Evolutionary conservation across 2,113 vertebrate species (phyloP), one percentile per base, ranked within the genome.

Genomic region (Bucco capensis): DNA sequence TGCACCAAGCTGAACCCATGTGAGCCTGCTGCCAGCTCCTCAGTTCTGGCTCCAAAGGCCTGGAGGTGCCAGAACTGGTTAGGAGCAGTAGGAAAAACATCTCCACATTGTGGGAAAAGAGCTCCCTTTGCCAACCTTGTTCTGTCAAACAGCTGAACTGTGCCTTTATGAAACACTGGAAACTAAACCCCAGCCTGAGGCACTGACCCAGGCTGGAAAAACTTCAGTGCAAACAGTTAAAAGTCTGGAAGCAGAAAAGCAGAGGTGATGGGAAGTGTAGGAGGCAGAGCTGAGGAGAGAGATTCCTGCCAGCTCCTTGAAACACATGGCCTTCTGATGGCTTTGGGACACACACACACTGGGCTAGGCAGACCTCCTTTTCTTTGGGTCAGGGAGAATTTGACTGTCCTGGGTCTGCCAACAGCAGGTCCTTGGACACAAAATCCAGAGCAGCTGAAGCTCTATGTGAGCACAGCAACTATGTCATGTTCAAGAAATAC

Each of bases 31-130:
- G 91, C 86, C 89, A 84, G 71, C 47, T 8, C 0, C 0, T 67
- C 89, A 83, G 89, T 44, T 92, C 77, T 82, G 0, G 1, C 37
- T 90, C 83, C 94, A 82, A n/a, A 81, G 77, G 62, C 86, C 70
- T 18, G 49, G 38, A 69, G 83, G 81, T 90, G 81, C 81, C 89
- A 89, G 66, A 74, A 64, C 86, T 84, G 77, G 86, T 86, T 84
- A 25, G 57, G 22, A 92, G 60, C 0, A 0, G 83, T 12, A 92
- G 86, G 94, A 89, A 90, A 90, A 94, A 71, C 19, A 5, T 86
- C 69, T 88, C 89, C n/a, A 10, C 44, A 4, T 49, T 90, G 91
- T 84, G 91, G 92, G 84, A 90, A 95, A 84, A 40, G 13, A 78
- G 73, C 57, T 95, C 2, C 0, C 74, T 84, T 70, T 49, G 81